A percentile compares a stretch with the other conserved stretches of the same genome.
Conservation (phyloP, 2,113 vertebrate genomes). For the Gyps fulvus region DNA sequence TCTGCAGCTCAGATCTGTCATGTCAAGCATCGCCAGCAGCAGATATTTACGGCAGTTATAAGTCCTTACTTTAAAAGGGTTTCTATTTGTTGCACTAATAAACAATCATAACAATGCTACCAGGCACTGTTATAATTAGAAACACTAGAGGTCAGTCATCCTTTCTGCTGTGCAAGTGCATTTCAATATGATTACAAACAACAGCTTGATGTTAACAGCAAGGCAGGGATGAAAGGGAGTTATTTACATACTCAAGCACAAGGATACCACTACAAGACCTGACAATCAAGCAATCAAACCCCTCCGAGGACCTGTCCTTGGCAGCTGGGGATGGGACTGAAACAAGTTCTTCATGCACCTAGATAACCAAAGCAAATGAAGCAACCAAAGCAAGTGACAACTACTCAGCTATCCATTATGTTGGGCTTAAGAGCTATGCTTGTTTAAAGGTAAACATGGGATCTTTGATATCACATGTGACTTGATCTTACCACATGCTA, state of each 20-base stretch:
- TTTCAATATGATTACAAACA: conserved; percentile 14
- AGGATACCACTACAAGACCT: background rate
- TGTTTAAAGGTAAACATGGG: background rate
- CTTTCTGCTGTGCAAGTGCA: background rate
- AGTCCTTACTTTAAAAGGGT: background rate
- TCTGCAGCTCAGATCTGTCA: background rate
- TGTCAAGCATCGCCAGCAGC: background rate
- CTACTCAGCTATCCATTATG: background rate
- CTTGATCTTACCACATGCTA: background rate
- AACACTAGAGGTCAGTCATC: conserved; percentile 33
- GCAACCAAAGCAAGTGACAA: background rate
- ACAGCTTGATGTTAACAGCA: conserved; percentile 16
- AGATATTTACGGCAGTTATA: background rate
- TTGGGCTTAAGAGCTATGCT: background rate
- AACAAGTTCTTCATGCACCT: background rate
- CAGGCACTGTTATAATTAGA: background rate
- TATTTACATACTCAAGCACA: background rate
- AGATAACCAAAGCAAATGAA: background rate
- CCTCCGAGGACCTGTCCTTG: background rate
- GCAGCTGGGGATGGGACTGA: background rate
- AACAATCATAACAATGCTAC: background rate
- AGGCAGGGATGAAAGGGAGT: background rate
- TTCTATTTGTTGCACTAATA: conserved; percentile 18
- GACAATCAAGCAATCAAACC: background rate
- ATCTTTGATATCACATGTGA: background rate